A percentile compares a stretch with the other conserved stretches of the same genome.
Conservation (phyloP, 2,888 invertebrate genomes). For the Hyalella azteca region DNA sequence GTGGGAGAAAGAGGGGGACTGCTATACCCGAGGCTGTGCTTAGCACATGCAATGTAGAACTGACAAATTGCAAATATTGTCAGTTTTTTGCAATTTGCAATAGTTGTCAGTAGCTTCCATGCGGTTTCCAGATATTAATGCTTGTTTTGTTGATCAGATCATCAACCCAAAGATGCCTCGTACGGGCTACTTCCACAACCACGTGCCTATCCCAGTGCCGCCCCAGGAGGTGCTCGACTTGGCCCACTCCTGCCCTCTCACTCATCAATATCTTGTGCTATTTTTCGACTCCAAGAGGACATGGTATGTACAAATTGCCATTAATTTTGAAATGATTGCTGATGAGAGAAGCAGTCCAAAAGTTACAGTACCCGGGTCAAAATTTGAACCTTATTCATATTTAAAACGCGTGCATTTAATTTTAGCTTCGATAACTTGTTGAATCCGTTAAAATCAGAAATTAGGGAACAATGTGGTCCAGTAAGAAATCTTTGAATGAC, state of each 20-base stretch:
- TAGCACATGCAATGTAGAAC: background rate
- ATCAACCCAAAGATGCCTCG: slow-evolving; percentile 93
- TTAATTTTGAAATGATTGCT: too few species aligned
- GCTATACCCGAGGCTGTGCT: background rate
- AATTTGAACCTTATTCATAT: too few species aligned
- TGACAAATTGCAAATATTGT: background rate
- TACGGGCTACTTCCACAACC: slow-evolving; percentile 85
- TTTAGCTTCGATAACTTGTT: too few species aligned
- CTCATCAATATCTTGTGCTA: slow-evolving; percentile 85
- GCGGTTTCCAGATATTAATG: background rate
- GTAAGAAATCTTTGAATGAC: too few species aligned
- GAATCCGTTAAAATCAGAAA: too few species aligned
- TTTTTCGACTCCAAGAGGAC: slow-evolving; percentile 96
- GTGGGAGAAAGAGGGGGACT: background rate
- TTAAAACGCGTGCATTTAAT: too few species aligned
- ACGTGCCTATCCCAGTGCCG: slow-evolving; percentile 91
- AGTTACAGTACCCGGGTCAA: too few species aligned
- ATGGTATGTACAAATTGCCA: slow-evolving; percentile 74
- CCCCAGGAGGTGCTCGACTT: slow-evolving; percentile 88
- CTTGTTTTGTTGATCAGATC: slow-evolving; percentile 66
- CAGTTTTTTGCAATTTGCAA: background rate
- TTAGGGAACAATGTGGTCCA: too few species aligned
- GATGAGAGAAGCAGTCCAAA: too few species aligned
- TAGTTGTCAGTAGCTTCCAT: background rate
- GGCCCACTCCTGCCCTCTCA: slow-evolving; percentile 76